Percentiles rank a stretch among this genome's conserved stretches.
These are phyloP conservation scores for Paramuricea clavata DNA, from an alignment of 92 coral and sea anemone species.

Conservation along the genomic window DNA sequence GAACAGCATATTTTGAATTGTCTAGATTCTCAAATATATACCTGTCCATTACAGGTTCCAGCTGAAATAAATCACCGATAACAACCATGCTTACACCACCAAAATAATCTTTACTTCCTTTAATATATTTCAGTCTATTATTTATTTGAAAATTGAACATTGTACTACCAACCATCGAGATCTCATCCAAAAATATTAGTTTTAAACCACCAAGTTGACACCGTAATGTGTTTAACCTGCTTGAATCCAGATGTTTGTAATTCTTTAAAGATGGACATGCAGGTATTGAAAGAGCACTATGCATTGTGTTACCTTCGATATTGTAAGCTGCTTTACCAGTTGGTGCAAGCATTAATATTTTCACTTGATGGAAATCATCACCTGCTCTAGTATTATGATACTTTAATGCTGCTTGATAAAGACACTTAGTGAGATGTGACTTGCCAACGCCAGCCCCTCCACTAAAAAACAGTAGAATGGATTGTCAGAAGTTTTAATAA, in stretches of 20 bases:
- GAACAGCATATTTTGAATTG: constrained; percentile 44
- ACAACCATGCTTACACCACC: too few relatives aligned
- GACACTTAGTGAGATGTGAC: constrained; percentile 65
- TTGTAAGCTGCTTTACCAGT: constrained; percentile 13
- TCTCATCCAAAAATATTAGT: not conserved
- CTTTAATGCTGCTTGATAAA: not conserved
- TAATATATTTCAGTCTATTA: constrained; percentile 70
- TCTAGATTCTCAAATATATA: constrained; percentile 14
- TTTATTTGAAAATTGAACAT: constrained; percentile 70
- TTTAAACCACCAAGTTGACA: too few relatives aligned
- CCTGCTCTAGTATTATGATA: constrained; percentile 69
- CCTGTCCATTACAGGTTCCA: too few relatives aligned
- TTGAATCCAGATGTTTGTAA: too few relatives aligned
- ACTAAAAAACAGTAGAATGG: not conserved
- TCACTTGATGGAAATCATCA: constrained; percentile 43
- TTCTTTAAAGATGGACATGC: constrained; percentile 26
- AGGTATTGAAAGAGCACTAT: constrained; percentile 24
- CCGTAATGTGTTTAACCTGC: too few relatives aligned
- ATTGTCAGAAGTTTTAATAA: not conserved
- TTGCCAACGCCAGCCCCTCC: constrained; percentile 72
- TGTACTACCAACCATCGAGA: constrained; percentile 72
- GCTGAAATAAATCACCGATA: too few relatives aligned
- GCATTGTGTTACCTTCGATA: constrained; percentile 72
- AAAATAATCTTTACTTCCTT: constrained; percentile 36
- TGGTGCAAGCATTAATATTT: constrained; percentile 55